Conservation (phyloP, 2,113 vertebrate genomes). For the Anolis sagrei region DNA sequence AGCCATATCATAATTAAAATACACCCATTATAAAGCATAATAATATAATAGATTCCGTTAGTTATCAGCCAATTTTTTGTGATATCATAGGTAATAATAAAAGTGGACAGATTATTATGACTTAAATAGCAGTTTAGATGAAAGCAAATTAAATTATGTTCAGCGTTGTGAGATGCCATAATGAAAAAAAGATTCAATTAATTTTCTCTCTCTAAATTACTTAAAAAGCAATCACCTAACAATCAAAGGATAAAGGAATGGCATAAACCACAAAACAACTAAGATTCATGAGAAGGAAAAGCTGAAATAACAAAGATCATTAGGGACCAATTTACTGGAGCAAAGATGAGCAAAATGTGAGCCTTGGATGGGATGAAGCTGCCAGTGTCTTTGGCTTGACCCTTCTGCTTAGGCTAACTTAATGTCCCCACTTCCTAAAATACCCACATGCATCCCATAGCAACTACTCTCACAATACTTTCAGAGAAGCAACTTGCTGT, state of each 20-base stretch:
- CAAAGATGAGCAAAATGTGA: neutral
- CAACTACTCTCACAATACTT: too few relatives aligned
- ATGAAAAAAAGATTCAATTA: neutral
- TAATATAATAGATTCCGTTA: neutral
- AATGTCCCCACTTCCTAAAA: too few relatives aligned
- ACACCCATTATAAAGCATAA: neutral
- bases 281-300: neutral
- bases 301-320: neutral
- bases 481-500: too few relatives aligned
- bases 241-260: neutral
- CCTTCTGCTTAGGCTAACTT: too few relatives aligned
- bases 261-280: neutral
- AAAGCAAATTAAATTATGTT: constrained; percentile 4
- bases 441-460: too few relatives aligned
- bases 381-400: too few relatives aligned
- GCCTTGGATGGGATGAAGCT: too few relatives aligned
- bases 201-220: neutral
- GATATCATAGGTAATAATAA: neutral
- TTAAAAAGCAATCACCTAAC: constrained; percentile 18
- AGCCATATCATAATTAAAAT: neutral
- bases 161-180: neutral
- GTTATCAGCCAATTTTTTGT: neutral
- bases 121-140: neutral
- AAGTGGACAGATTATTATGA: neutral
- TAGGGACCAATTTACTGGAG: neutral